Conservation (phyloP, 2,888 invertebrate genomes). For the Atherix ibis region DNA sequence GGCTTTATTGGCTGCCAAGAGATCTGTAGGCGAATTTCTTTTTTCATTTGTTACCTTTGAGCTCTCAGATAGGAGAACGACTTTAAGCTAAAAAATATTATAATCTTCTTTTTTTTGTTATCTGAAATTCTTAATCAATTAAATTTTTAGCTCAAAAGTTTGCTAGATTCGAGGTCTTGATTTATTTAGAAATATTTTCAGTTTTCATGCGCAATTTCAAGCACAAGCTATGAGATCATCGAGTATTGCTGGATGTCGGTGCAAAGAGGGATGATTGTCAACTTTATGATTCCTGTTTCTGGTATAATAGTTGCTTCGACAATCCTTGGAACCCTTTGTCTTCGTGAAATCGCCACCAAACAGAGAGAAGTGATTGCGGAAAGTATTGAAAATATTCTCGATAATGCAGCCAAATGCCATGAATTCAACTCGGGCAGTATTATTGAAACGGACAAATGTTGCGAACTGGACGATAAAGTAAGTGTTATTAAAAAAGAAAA, state of each 20-base stretch:
- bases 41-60: background rate
- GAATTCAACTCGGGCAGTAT: slow-evolving; percentile 10
- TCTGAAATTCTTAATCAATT: too few relatives aligned
- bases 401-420: slow-evolving; percentile 11
- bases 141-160: too few relatives aligned
- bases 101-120: too few relatives aligned
- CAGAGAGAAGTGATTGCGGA: slow-evolving; percentile 14
- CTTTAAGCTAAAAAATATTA: too few relatives aligned
- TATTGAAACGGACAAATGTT: slow-evolving; percentile 12
- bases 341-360: slow-evolving; percentile 27
- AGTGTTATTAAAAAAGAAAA: slow-evolving; percentile 1
- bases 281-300: slow-evolving; percentile 58
- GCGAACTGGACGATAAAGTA: slow-evolving; percentile 12
- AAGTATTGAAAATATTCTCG: slow-evolving; percentile 15
- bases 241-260: slow-evolving; percentile 65
- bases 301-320: slow-evolving; percentile 48
- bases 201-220: slow-evolving; percentile 50
- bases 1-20: background rate
- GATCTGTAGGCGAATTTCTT: background rate
- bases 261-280: slow-evolving; percentile 58
- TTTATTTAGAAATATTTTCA: slow-evolving; percentile 31
- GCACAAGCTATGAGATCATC: slow-evolving; percentile 54
- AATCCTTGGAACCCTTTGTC: slow-evolving; percentile 40
- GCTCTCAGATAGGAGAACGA: background rate
- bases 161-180: background rate